Evolutionary conservation across 2,113 vertebrate genomes (phyloP).

Genomic region (Cololabis saira): DNA sequence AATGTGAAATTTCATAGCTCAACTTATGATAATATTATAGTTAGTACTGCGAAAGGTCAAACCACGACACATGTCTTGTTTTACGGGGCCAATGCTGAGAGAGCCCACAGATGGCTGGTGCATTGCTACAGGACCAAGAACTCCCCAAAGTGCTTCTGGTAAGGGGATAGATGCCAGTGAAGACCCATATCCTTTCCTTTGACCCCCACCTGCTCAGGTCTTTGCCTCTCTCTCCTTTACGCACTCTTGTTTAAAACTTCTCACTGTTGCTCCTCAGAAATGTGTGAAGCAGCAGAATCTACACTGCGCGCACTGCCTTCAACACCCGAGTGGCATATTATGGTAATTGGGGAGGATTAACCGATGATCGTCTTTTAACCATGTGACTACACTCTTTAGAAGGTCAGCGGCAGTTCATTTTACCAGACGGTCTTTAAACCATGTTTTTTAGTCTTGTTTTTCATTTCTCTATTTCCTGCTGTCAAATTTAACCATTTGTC

Average conservation of each 20-base stretch:
- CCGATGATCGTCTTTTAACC: constrained; percentile 81
- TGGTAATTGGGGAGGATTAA: constrained; percentile 80
- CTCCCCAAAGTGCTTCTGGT: constrained; percentile 62
- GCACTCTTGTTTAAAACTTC: constrained; percentile 62
- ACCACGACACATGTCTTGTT: constrained; percentile 73
- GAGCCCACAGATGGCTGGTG: constrained; percentile 67
- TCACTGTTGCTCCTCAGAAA: constrained; percentile 58
- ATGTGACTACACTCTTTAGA: constrained; percentile 80
- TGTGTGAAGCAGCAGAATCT: constrained; percentile 71
- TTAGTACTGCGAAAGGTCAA: constrained; percentile 82
- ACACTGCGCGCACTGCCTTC: constrained; percentile 54
- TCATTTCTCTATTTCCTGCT: constrained; percentile 28
- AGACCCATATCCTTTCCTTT: constrained; percentile 21
- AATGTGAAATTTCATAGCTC: constrained; percentile 67
- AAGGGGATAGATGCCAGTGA: constrained; percentile 45
- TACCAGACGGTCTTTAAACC: constrained; percentile 82
- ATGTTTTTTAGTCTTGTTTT: constrained; percentile 41
- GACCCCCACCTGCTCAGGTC: constrained; percentile 6
- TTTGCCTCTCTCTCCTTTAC: constrained; percentile 23
- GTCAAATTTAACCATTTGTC: constrained; percentile 16
- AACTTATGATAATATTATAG: constrained; percentile 84
- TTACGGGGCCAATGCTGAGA: constrained; percentile 70
- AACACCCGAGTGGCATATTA: constrained; percentile 66
- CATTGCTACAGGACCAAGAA: constrained; percentile 65
- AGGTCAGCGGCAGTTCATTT: constrained; percentile 84